Evolutionary conservation across 2,113 vertebrate genomes (phyloP), one percentile per base, ranked within the genome.

Genomic region (Paracanthobrama guichenoti): DNA sequence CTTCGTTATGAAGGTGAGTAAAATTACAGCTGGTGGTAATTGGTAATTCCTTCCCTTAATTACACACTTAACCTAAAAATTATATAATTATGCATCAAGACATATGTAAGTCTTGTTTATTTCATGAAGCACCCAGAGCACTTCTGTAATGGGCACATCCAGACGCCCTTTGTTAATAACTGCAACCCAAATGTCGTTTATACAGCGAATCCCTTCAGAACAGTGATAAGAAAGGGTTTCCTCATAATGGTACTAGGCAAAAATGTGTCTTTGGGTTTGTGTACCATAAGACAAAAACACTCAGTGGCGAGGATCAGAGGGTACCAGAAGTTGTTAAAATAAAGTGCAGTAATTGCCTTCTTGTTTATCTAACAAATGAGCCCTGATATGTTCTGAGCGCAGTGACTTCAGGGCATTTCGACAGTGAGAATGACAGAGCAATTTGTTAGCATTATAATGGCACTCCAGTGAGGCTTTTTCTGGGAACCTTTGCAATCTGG

Each of bases 291-390:
- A 35, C 20, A 12, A 77, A 59, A 77, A n/a, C 50, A 55, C n/a
- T 24, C 75, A 7, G 53, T 13, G 50, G 31, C 6, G 53, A 60
- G 31, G 53, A 78, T 78, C 75, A 42, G 74, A 76, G 50, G 26
- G 55, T 42, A 78, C 53, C 31, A 78, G 75, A 76, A 57, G 74
- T 76, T 50, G 6, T 76, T 76, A 76, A 76, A 76, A 59, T 78
- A 60, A 78, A 78, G 75, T 78, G 31, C 7, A 60, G 53, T 78
- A 78, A 78, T 78, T 78, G 75, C 20, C 12, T 59, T 42, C 75
- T 78, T 78, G 75, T 78, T 78, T 78, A 78, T 78, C 53, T 78
- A 59, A 60, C 75, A 59, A 78, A 78, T 78, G 55, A 78, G 75
- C 31, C 35, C 53, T 42, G 53, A 39, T 78, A 59, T n/a, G 75